phyloP scores from a whole-genome alignment of 2,888 invertebrate genomes.

The Dasysyrphus albostriatus region DNA sequence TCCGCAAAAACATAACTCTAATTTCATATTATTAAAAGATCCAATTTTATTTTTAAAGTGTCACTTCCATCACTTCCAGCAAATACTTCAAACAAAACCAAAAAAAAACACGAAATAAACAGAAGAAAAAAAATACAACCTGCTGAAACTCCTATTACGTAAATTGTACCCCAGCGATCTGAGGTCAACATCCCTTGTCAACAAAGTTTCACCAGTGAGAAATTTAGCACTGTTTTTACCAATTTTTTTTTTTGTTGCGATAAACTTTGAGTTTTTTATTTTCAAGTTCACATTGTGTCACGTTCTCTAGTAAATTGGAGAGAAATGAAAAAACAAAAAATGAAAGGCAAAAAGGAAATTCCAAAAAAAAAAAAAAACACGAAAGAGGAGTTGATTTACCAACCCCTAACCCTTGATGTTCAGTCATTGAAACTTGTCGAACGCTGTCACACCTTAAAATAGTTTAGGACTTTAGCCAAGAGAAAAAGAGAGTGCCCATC shows the following conservation, averaged over 20 bases:
- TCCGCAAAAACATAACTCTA: neutral
- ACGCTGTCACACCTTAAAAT: slow-evolving; percentile 65
- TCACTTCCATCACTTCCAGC: slow-evolving; percentile 47
- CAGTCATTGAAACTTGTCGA: slow-evolving; percentile 66
- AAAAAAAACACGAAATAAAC: neutral
- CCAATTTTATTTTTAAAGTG: slow-evolving; percentile 49
- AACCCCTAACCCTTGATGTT: slow-evolving; percentile 16
- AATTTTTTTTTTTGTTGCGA: slow-evolving; percentile 40
- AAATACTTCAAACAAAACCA: slow-evolving; percentile 11
- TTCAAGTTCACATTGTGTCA: slow-evolving; percentile 71
- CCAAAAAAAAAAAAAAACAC: slow-evolving; percentile 30
- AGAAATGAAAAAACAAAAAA: slow-evolving; percentile 20
- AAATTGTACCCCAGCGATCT: slow-evolving; percentile 61
- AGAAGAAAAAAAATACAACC: slow-evolving; percentile 7
- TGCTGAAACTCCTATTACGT: slow-evolving; percentile 43
- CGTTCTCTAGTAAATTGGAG: slow-evolving; percentile 45
- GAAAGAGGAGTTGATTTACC: slow-evolving; percentile 55
- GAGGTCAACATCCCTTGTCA: slow-evolving; percentile 68
- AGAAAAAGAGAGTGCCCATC: slow-evolving; percentile 12
- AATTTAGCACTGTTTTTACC: slow-evolving; percentile 63
- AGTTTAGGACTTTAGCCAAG: slow-evolving; percentile 48
- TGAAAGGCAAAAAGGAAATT: slow-evolving; percentile 2
- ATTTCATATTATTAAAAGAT: slow-evolving; percentile 50
- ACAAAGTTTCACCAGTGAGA: slow-evolving; percentile 59
- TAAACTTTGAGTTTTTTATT: slow-evolving; percentile 1